A percentile compares a stretch with the other conserved stretches of the same genome.
Evolutionary conservation across 2,113 vertebrate species (phyloP).

Genomic region (Gasterosteus nipponicus): DNA sequence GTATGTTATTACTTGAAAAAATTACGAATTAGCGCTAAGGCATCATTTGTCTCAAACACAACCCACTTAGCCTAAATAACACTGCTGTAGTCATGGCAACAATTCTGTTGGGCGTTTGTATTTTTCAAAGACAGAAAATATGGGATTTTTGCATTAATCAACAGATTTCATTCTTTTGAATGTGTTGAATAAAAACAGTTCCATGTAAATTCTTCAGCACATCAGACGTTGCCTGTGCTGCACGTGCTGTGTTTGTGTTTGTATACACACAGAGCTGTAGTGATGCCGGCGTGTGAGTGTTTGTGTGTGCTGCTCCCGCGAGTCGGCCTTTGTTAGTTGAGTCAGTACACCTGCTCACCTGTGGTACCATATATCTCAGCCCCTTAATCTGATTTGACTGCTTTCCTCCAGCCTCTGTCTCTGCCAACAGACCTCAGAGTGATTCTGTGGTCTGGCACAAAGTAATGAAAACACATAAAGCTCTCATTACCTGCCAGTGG

Average conservation of each 20-base stretch:
- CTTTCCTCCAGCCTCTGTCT: conserved; percentile 54
- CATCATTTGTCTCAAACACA: neutral
- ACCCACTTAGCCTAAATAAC: neutral
- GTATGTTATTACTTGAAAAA: neutral
- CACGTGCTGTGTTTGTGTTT: conserved; percentile 1
- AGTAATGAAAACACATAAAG: conserved; percentile 80
- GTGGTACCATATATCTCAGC: conserved; percentile 66
- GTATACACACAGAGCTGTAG: conserved; percentile 9
- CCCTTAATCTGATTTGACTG: conserved; percentile 77
- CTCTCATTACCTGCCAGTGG: conserved; percentile 72
- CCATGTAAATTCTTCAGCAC: neutral
- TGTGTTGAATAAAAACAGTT: neutral
- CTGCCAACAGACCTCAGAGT: conserved; percentile 60
- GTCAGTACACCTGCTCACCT: conserved; percentile 60
- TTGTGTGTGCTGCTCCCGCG: conserved; percentile 27
- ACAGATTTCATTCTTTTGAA: neutral
- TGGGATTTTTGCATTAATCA: neutral
- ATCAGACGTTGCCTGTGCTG: neutral
- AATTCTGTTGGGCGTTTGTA: neutral
- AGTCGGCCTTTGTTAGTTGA: conserved; percentile 44
- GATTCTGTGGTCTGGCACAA: conserved; percentile 69
- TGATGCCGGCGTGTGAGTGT: conserved; percentile 14
- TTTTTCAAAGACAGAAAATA: neutral
- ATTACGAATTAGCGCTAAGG: neutral
- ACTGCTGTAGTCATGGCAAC: neutral